A percentile compares a stretch with the other conserved stretches of the same genome.
Evolutionary conservation across 2,888 invertebrate genomes (phyloP).

Genomic region (Hydraecia micacea): DNA sequence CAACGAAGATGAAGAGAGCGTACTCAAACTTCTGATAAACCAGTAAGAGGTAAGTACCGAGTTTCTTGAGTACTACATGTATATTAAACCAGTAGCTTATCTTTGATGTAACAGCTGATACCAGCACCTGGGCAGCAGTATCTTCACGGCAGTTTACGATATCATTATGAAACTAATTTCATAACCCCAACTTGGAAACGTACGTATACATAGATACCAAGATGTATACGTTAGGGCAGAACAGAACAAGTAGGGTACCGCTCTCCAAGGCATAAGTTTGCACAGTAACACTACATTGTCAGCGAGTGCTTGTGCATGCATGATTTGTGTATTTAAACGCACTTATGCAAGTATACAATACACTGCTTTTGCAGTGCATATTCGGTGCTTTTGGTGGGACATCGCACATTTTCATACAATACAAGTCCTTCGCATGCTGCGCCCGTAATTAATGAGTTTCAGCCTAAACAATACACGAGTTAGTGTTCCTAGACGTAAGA

Average conservation of each 20-base stretch:
- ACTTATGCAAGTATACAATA: not conserved
- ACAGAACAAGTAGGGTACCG: not conserved
- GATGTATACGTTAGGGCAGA: not conserved
- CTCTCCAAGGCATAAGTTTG: conserved; percentile 12
- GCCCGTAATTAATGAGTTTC: not conserved
- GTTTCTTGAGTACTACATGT: conserved; percentile 15
- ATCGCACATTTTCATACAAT: not conserved
- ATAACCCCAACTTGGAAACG: conserved; percentile 34
- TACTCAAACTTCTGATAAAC: not conserved
- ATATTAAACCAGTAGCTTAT: conserved; percentile 51
- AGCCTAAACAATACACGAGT: not conserved
- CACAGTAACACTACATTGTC: conserved; percentile 13
- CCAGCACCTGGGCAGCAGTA: conserved; percentile 51
- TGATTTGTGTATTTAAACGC: conserved; percentile 30
- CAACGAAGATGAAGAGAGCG: not conserved
- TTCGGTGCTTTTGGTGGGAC: too few species aligned
- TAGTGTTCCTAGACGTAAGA: too few species aligned
- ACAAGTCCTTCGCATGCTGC: not conserved
- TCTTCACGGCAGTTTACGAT: conserved; percentile 50
- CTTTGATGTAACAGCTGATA: conserved; percentile 44
- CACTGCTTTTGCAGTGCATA: not conserved
- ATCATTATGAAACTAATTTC: conserved; percentile 59
- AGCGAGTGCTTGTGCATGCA: conserved; percentile 18
- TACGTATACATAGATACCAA: not conserved
- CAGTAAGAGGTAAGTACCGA: not conserved